Evolutionary conservation across 2,113 vertebrate genomes (phyloP).

Genomic region (Leucoraja erinaceus): DNA sequence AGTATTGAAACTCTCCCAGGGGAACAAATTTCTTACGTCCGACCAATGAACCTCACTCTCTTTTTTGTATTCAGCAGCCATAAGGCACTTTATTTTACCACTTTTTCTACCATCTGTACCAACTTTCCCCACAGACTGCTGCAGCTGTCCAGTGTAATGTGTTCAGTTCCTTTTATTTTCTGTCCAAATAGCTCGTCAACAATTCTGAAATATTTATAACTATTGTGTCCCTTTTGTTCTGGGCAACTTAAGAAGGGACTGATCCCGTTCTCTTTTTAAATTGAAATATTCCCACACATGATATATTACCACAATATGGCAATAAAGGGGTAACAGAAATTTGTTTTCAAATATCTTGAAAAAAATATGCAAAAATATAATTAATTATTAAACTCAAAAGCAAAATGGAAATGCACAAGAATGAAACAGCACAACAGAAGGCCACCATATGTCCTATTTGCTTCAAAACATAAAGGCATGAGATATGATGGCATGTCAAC

Average conservation of each 20-base stretch:
- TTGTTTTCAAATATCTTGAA: conserved; percentile 10
- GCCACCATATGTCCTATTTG: conserved; percentile 27
- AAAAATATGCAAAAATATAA: conserved; percentile 31
- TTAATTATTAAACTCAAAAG: conserved; percentile 34
- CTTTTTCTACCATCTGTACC: conserved; percentile 59
- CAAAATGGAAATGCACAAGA: conserved; percentile 26
- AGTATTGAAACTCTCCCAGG: conserved; percentile 27
- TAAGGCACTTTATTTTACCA: conserved; percentile 38
- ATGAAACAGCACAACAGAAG: neutral
- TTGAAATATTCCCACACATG: neutral
- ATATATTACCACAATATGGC: neutral
- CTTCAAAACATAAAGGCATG: conserved; percentile 33
- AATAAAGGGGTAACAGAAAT: neutral
- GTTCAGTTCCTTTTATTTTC: conserved; percentile 52
- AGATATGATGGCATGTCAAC: conserved; percentile 26
- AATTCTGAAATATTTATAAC: conserved; percentile 36
- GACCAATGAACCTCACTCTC: conserved; percentile 3
- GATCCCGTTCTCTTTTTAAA: neutral
- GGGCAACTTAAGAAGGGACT: neutral
- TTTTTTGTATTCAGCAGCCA: conserved; percentile 27
- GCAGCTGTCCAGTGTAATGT: conserved; percentile 67
- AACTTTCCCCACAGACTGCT: conserved; percentile 66
- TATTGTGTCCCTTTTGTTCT: conserved; percentile 22
- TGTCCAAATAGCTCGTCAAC: conserved; percentile 41
- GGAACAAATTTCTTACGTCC: neutral